Percentiles rank a stretch among this genome's conserved stretches.
phyloP scores from a whole-genome alignment of 2,797 vertebrate species.

The Neoniphon sammara region DNA sequence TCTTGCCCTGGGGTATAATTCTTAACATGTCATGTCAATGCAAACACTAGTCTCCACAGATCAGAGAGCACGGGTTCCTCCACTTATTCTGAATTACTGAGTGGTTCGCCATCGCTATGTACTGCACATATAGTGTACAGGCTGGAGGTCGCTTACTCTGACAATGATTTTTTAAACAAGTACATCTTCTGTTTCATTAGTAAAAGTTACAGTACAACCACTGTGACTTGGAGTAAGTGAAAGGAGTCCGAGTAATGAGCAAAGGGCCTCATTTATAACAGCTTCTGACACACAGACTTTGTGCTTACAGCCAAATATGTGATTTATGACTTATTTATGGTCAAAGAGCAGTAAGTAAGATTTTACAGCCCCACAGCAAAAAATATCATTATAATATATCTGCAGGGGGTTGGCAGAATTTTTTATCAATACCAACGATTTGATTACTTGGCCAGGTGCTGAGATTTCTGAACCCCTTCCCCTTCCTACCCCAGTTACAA shows the following conservation, averaged over 20 bases:
- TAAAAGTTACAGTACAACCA: conserved; percentile 54
- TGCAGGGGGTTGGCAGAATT: conserved; percentile 42
- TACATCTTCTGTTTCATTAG: conserved; percentile 52
- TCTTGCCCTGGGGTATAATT: conserved; percentile 78
- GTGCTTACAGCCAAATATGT: conserved; percentile 42
- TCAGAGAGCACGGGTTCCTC: conserved; percentile 68
- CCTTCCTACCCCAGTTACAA: too few species aligned
- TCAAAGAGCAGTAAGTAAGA: conserved; percentile 39
- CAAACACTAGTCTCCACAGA: conserved; percentile 77
- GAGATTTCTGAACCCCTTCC: conserved; percentile 17
- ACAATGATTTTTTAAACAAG: conserved; percentile 39
- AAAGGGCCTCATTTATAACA: conserved; percentile 53
- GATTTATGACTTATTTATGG: conserved; percentile 47
- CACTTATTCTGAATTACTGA: conserved; percentile 61
- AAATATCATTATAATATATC: conserved; percentile 37
- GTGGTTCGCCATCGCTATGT: conserved; percentile 44
- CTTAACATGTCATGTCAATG: conserved; percentile 82
- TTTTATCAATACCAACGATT: conserved; percentile 36
- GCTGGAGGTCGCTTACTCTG: conserved; percentile 58
- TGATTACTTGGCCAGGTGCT: conserved; percentile 41
- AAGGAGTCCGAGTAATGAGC: conserved; percentile 19
- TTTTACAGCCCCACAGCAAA: conserved; percentile 28
- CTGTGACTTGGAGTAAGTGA: conserved; percentile 34
- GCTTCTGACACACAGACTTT: conserved; percentile 35
- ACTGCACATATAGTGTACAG: conserved; percentile 41